phyloP scores from a whole-genome alignment of 2,113 vertebrate species.

The Ailuropoda melanoleuca region DNA sequence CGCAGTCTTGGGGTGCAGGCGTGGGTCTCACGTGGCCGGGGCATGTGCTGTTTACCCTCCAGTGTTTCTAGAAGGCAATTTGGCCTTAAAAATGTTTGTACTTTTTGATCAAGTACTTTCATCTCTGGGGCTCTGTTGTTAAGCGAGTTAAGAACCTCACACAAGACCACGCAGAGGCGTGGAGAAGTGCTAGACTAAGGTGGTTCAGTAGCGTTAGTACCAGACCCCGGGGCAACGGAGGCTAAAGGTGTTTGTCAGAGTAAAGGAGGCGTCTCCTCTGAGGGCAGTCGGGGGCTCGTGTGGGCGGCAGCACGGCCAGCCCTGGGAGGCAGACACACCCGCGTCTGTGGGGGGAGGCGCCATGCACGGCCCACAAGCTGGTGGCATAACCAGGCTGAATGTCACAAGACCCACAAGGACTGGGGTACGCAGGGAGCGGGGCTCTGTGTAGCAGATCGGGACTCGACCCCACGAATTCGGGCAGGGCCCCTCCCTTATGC shows the following conservation, averaged over 20 bases:
- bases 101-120: neutral
- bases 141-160: neutral
- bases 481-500: neutral
- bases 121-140: neutral
- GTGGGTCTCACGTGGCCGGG: rapidly evolving
- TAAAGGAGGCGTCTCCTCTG: neutral
- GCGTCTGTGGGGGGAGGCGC: neutral
- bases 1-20: rapidly evolving
- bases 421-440: rapidly evolving
- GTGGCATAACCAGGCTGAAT: neutral
- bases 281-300: rapidly evolving
- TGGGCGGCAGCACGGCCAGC: too few species aligned
- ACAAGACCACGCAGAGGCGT: rapidly evolving
- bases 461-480: neutral
- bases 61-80: neutral
- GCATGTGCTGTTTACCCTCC: rapidly evolving
- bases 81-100: neutral
- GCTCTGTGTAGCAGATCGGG: neutral
- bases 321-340: neutral
- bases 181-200: too few species aligned
- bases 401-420: rapidly evolving
- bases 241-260: neutral
- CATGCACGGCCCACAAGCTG: rapidly evolving
- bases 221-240: rapidly evolving
- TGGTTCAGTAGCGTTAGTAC: rapidly evolving